Conservation (phyloP, 2,888 invertebrate genomes). For the Perdita meconis region DNA sequence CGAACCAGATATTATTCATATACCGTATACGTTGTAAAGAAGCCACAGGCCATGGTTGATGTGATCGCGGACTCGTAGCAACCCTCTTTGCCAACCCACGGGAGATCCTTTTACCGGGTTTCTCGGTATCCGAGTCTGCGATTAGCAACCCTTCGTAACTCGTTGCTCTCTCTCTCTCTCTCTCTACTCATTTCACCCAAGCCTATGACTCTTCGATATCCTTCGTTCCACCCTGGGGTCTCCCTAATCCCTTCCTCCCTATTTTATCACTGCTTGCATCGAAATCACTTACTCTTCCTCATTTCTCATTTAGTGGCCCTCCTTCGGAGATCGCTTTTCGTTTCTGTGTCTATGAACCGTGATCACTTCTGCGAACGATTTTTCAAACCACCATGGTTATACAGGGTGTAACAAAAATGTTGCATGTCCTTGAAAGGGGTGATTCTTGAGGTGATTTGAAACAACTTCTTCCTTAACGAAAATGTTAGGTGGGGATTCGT, state of each 20-base stretch:
- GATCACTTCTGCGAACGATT: background rate
- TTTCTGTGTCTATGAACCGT: background rate
- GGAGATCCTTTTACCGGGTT: slow-evolving; percentile 71
- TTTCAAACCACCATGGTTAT: too few relatives aligned
- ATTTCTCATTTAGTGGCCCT: slow-evolving; percentile 18
- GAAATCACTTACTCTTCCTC: slow-evolving; percentile 22
- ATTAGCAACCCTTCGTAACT: slow-evolving; percentile 81
- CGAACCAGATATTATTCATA: slow-evolving; percentile 69
- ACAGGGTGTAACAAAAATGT: too few relatives aligned
- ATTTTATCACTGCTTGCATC: slow-evolving; percentile 31
- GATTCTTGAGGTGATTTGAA: too few relatives aligned
- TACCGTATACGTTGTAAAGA: slow-evolving; percentile 63
- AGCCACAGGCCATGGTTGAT: slow-evolving; percentile 62
- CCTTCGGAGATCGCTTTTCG: background rate
- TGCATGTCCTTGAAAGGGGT: too few relatives aligned
- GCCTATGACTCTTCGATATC: slow-evolving; percentile 62
- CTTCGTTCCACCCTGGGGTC: slow-evolving; percentile 24
- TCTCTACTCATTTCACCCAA: slow-evolving; percentile 53
- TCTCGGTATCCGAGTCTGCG: slow-evolving; percentile 74
- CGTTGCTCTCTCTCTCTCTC: too few relatives aligned
- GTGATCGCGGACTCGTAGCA: slow-evolving; percentile 74
- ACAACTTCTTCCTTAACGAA: too few relatives aligned
- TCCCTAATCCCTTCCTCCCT: slow-evolving; percentile 10
- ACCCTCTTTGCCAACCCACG: slow-evolving; percentile 78
- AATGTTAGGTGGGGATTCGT: too few relatives aligned